Evolutionary conservation across 2,888 invertebrate species (phyloP).

Genomic region (Volucella inanis): DNA sequence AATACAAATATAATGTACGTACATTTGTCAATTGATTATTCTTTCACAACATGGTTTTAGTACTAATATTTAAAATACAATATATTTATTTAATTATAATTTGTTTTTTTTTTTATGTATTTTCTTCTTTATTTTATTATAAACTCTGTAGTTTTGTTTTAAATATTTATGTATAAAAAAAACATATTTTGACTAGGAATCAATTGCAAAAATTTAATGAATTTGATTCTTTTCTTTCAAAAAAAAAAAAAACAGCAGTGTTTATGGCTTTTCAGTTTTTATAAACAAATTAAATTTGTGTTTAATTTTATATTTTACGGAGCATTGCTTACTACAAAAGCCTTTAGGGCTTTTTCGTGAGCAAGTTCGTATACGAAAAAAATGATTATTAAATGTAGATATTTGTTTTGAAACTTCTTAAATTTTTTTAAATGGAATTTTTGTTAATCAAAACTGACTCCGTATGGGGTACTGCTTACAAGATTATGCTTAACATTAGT

Average conservation of each 20-base stretch:
- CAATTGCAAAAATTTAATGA: conserved; percentile 46
- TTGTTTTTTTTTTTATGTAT: conserved; percentile 35
- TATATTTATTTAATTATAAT: conserved; percentile 11
- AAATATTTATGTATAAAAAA: conserved; percentile 48
- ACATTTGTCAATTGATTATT: conserved; percentile 37
- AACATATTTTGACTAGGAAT: conserved; percentile 66
- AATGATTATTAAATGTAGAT: not conserved
- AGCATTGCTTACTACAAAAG: not conserved
- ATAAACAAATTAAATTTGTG: conserved; percentile 3
- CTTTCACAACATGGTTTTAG: conserved; percentile 49
- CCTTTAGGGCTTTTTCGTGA: not conserved
- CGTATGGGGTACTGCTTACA: too few species aligned
- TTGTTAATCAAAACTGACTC: not conserved
- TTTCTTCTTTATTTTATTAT: conserved; percentile 37
- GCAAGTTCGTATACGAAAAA: not conserved
- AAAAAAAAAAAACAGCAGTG: conserved; percentile 35
- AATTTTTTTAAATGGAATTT: conserved; percentile 29
- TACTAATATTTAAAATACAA: conserved; percentile 43
- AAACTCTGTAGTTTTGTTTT: conserved; percentile 34
- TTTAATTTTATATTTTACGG: not conserved
- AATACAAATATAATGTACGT: conserved; percentile 11
- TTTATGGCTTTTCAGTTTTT: conserved; percentile 19
- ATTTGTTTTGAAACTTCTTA: not conserved
- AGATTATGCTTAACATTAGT: too few species aligned
- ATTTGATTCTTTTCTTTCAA: conserved; percentile 24